Percentiles rank a stretch among this genome's conserved stretches.
Conservation (phyloP, 2,888 invertebrate genomes). For the Rotaria magnacalcarata region DNA sequence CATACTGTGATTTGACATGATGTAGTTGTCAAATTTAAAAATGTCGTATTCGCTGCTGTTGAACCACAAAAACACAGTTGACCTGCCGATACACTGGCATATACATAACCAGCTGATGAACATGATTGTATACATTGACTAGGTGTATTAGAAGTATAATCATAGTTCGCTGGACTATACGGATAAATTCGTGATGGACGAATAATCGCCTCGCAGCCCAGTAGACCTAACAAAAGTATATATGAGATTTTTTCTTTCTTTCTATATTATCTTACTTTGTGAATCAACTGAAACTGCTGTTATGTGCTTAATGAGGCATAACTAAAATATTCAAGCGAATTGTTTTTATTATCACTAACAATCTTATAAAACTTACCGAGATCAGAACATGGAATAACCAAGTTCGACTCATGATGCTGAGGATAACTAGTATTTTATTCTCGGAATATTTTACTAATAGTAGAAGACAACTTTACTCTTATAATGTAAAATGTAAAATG, state of each 20-base stretch:
- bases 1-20: neutral
- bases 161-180: slow-evolving; percentile 28
- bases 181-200: neutral
- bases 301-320: neutral
- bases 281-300: neutral
- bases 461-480: neutral
- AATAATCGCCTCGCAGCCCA: neutral
- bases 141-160: neutral
- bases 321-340: neutral
- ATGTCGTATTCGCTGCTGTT: neutral
- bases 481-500: neutral
- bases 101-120: neutral
- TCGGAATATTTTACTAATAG: neutral
- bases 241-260: neutral
- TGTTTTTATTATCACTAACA: neutral
- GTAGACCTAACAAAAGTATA: neutral
- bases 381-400: neutral
- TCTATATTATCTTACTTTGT: neutral
- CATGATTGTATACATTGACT: slow-evolving; percentile 14
- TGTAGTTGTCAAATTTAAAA: neutral
- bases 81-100: neutral
- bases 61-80: slow-evolving; percentile 35
- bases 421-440: neutral
- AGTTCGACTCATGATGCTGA: neutral
- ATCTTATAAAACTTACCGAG: neutral